A percentile compares a stretch with the other conserved stretches of the same genome.
These are phyloP conservation scores for Flabesymbios commensalis DNA, from an alignment of 2,888 invertebrate genomes.

Conservation along the genomic window DNA sequence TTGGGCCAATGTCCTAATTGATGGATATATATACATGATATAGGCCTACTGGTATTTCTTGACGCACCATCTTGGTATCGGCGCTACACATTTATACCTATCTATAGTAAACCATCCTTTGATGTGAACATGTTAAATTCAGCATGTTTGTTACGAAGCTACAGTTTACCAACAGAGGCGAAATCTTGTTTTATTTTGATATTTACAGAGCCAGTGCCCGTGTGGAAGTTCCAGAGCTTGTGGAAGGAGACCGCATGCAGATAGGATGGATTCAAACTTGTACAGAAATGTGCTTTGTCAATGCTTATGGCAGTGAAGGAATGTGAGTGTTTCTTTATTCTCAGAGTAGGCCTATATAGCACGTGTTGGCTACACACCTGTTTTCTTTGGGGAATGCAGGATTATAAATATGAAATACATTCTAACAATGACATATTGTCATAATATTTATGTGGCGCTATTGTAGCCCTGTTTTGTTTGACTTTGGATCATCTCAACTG, in stretches of 20 bases:
- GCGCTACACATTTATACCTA: not conserved
- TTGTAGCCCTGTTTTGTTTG: not conserved
- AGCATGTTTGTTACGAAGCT: too few relatives aligned
- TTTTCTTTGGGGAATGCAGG: not conserved
- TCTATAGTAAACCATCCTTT: too few relatives aligned
- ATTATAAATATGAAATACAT: too few relatives aligned
- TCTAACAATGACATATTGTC: not conserved
- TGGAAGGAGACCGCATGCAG: constrained; percentile 52
- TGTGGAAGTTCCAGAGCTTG: constrained; percentile 55
- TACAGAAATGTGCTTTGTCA: constrained; percentile 59
- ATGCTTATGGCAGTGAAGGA: constrained; percentile 59
- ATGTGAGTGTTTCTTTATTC: constrained; percentile 55
- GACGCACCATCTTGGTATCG: not conserved
- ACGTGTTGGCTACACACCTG: not conserved
- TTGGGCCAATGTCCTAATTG: too few relatives aligned
- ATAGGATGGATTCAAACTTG: constrained; percentile 62
- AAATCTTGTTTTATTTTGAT: not conserved
- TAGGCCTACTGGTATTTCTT: not conserved
- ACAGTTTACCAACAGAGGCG: too few relatives aligned
- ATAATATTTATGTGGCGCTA: not conserved
- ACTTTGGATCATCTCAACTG: not conserved
- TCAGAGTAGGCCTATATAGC: not conserved
- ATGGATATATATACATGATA: too few relatives aligned
- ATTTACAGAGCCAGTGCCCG: constrained; percentile 51
- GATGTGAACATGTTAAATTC: too few relatives aligned